Conservation (phyloP, 2,797 vertebrate species). For the Euthynnus affinis region DNA sequence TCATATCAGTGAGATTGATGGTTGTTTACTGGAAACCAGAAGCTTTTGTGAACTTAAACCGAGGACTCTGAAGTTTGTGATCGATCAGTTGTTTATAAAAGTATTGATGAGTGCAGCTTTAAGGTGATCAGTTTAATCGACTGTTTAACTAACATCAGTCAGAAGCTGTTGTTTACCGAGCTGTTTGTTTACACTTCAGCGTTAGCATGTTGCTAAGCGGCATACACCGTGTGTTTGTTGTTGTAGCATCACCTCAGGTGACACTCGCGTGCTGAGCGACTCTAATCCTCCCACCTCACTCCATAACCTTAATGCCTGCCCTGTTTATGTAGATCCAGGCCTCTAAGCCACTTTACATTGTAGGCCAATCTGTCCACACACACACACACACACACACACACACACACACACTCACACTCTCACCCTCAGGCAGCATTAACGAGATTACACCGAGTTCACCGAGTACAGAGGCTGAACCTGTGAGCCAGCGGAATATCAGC, state of each 20-base stretch:
- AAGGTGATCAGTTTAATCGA: no score
- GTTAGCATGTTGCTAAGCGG: slow-evolving; percentile 15
- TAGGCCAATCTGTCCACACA: slow-evolving; percentile 72
- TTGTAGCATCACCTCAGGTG: slow-evolving; percentile 41
- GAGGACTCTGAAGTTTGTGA: no score
- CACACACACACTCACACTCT: neutral
- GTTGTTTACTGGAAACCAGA: no score
- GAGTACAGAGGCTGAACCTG: slow-evolving; percentile 50
- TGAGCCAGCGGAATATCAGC: slow-evolving; percentile 76
- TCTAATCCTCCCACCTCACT: slow-evolving; percentile 68
- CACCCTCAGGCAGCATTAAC: slow-evolving; percentile 51
- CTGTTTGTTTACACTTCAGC: neutral
- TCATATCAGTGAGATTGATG: no score
- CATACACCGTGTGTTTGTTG: neutral
- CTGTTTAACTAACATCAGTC: no score
- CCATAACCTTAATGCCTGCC: slow-evolving; percentile 74
- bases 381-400: no score
- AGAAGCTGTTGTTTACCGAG: no score
- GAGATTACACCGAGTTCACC: slow-evolving; percentile 62
- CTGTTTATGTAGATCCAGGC: slow-evolving; percentile 69
- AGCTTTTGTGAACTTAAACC: no score
- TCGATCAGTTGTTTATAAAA: no score
- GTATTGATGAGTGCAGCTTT: no score
- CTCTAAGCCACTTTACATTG: slow-evolving; percentile 76
- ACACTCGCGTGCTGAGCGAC: slow-evolving; percentile 44